A percentile compares a stretch with the other conserved stretches of the same genome.
These are phyloP conservation scores for Magallana nippona DNA, from an alignment of 2,888 invertebrate genomes.

Conservation along the genomic window DNA sequence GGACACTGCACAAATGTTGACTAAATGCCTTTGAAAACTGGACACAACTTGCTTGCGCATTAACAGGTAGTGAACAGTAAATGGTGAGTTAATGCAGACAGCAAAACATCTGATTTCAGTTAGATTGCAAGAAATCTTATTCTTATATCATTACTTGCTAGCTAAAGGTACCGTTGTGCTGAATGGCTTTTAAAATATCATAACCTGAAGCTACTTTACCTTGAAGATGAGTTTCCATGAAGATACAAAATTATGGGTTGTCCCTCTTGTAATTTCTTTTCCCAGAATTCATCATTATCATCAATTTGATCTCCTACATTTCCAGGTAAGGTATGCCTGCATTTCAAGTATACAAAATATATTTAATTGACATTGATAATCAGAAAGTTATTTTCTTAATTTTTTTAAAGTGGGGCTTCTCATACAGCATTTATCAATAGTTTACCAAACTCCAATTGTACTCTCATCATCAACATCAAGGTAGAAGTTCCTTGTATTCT, in stretches of 20 bases:
- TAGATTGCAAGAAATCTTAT: no score
- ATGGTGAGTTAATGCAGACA: no score
- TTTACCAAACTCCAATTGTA: constrained; percentile 39
- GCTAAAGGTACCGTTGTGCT: no score
- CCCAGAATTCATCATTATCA: constrained; percentile 21
- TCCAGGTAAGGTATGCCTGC: constrained; percentile 9
- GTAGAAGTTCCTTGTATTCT: constrained; percentile 33
- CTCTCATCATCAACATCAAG: constrained; percentile 29
- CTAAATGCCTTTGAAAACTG: no score
- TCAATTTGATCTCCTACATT: constrained; percentile 15
- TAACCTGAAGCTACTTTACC: background rate
- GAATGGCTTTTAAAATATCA: no score
- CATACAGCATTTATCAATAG: background rate
- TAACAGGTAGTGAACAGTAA: no score
- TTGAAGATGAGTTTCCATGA: constrained; percentile 43
- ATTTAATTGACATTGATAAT: no score
- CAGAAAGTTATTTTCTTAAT: no score
- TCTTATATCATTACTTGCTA: no score
- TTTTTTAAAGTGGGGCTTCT: background rate
- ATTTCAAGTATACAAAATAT: background rate
- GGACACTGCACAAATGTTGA: no score
- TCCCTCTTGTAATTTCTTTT: constrained; percentile 33
- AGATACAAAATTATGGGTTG: constrained; percentile 44
- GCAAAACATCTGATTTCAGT: no score
- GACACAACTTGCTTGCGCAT: no score